Conservation (phyloP, 2,888 invertebrate genomes). For the Drosophila monieri region DNA sequence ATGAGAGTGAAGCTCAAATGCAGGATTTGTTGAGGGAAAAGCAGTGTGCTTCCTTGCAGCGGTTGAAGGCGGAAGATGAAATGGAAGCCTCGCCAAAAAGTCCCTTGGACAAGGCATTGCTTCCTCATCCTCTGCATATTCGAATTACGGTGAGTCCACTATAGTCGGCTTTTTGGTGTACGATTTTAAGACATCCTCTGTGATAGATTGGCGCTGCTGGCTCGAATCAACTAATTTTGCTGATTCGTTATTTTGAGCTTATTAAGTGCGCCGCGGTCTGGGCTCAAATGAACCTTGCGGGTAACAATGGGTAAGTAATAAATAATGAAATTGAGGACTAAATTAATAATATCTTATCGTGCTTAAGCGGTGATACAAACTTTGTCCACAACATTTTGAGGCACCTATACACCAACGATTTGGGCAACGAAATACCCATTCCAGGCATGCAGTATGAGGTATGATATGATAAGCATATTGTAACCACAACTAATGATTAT, state of each 20-base stretch:
- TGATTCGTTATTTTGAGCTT: conserved; percentile 55
- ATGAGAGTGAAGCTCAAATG: conserved; percentile 64
- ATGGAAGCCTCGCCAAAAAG: neutral
- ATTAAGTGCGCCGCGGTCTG: conserved; percentile 61
- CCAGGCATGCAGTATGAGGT: conserved; percentile 65
- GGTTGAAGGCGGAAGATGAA: conserved; percentile 27
- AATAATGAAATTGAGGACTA: neutral
- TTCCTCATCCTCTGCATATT: conserved; percentile 61
- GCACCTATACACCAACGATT: conserved; percentile 58
- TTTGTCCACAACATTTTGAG: conserved; percentile 55
- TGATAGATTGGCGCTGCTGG: conserved; percentile 48
- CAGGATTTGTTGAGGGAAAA: conserved; percentile 47
- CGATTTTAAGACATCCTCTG: no score
- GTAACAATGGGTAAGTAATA: conserved; percentile 43
- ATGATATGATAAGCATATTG: neutral
- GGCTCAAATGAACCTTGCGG: conserved; percentile 39
- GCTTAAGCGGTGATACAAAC: conserved; percentile 47
- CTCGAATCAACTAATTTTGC: conserved; percentile 42
- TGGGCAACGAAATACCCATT: conserved; percentile 60
- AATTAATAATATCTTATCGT: neutral
- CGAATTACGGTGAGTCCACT: conserved; percentile 50
- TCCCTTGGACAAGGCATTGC: conserved; percentile 16
- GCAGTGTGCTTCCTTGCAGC: conserved; percentile 30
- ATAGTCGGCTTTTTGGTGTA: no score
- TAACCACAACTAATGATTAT: neutral